Evolutionary conservation across 2,113 vertebrate genomes (phyloP).

Genomic region (Bufo gargarizans): DNA sequence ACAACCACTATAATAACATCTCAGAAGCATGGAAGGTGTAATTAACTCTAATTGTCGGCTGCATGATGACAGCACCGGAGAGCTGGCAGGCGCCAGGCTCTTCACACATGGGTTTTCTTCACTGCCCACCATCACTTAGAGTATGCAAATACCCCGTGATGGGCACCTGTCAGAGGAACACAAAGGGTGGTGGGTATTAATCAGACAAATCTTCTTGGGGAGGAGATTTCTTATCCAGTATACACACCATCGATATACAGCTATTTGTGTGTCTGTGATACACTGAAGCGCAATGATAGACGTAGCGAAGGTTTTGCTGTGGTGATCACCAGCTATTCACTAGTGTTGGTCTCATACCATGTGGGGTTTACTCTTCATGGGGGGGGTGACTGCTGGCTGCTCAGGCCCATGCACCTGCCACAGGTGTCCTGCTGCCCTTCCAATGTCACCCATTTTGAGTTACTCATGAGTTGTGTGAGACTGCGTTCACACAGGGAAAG

Average conservation of each 20-base stretch:
- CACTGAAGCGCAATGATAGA: background rate
- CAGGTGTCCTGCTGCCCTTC: too few relatives aligned
- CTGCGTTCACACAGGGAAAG: too few relatives aligned
- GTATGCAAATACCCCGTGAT: slow-evolving; percentile 11
- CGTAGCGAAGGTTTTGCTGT: background rate
- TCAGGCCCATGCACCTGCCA: too few relatives aligned
- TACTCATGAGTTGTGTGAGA: too few relatives aligned
- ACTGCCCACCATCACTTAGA: background rate
- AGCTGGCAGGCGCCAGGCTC: slow-evolving; percentile 5
- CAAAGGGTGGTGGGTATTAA: background rate
- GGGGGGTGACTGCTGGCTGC: too few relatives aligned
- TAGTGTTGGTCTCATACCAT: too few relatives aligned
- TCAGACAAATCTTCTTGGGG: background rate
- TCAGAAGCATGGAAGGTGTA: background rate
- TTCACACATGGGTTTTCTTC: background rate
- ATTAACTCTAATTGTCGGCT: slow-evolving; percentile 14
- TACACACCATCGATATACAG: background rate
- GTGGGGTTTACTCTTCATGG: too few relatives aligned
- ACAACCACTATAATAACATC: background rate
- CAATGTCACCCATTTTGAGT: too few relatives aligned
- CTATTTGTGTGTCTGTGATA: background rate
- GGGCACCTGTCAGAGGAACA: background rate
- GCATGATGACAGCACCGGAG: background rate
- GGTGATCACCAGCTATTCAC: too few relatives aligned
- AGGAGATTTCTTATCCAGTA: background rate